These are phyloP conservation scores for Melanotaenia nigrans DNA, from an alignment of 2,797 vertebrate genomes.

Conservation along the genomic window DNA sequence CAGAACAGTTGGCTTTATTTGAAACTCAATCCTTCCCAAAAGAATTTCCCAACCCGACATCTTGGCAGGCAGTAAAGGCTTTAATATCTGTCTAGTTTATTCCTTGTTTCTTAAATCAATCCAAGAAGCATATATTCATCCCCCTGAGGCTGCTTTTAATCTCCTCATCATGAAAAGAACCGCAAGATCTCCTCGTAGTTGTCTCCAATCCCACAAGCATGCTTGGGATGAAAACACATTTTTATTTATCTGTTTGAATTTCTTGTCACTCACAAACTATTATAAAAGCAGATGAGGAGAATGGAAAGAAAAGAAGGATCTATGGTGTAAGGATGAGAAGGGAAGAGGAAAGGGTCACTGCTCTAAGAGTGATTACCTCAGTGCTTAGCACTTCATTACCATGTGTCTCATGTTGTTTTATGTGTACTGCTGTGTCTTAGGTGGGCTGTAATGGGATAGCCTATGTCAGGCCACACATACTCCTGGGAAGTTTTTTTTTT, in stretches of 20 bases:
- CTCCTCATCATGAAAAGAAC: constrained; percentile 59
- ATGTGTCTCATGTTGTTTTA: constrained; percentile 73
- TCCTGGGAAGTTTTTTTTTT: constrained; percentile 61
- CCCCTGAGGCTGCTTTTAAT: constrained; percentile 60
- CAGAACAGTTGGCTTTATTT: constrained; percentile 58
- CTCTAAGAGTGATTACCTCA: constrained; percentile 72
- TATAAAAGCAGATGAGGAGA: constrained; percentile 27
- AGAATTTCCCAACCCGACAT: constrained; percentile 44
- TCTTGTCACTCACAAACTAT: constrained; percentile 44
- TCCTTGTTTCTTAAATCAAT: constrained; percentile 63
- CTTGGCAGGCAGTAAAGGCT: constrained; percentile 51
- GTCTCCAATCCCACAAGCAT: constrained; percentile 55
- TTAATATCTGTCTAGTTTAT: constrained; percentile 62
- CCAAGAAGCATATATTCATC: constrained; percentile 52
- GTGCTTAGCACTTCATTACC: constrained; percentile 82
- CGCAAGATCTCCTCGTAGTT: constrained; percentile 51
- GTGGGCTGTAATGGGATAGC: constrained; percentile 78
- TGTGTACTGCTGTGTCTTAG: constrained; percentile 70
- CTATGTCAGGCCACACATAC: constrained; percentile 74
- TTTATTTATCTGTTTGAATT: constrained; percentile 57
- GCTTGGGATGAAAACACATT: constrained; percentile 45
- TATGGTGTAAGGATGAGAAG: constrained; percentile 33
- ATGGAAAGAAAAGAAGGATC: constrained; percentile 21
- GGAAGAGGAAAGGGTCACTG: constrained; percentile 49
- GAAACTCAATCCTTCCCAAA: constrained; percentile 60